phyloP scores from a whole-genome alignment of 2,113 vertebrate species.

The Sphaerodactylus townsendi region DNA sequence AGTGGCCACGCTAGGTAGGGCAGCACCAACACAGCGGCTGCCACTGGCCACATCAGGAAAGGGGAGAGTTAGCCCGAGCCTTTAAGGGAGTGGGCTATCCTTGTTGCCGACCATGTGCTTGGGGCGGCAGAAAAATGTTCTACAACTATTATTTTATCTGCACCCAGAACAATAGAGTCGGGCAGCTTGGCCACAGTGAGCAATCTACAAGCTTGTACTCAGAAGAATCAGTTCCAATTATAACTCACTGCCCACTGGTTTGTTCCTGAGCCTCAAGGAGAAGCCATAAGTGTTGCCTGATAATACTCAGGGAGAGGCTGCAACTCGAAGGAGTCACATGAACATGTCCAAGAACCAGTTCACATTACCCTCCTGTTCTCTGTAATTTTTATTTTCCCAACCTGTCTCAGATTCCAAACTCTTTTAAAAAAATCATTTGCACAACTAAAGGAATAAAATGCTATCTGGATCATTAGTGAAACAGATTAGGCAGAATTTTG shows the following conservation, averaged over 20 bases:
- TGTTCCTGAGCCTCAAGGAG: neutral
- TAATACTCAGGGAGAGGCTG: too few species aligned
- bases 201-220: neutral
- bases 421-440: neutral
- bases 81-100: too few species aligned
- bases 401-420: neutral
- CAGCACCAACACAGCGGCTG: too few species aligned
- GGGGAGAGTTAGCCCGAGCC: too few species aligned
- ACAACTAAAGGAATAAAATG: neutral
- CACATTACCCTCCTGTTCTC: neutral
- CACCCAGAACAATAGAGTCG: neutral
- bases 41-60: too few species aligned
- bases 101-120: too few species aligned
- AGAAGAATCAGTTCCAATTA: neutral
- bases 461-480: neutral
- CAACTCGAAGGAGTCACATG: neutral
- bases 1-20: too few species aligned
- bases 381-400: neutral
- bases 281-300: too few species aligned
- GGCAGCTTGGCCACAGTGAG: neutral
- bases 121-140: too few species aligned
- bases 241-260: too few species aligned
- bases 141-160: neutral
- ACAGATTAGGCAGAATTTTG: neutral
- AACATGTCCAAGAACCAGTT: neutral